Percentiles rank a stretch among this genome's conserved stretches.
phyloP scores from a whole-genome alignment of 2,113 vertebrate genomes.

The Pituophis catenifer region DNA sequence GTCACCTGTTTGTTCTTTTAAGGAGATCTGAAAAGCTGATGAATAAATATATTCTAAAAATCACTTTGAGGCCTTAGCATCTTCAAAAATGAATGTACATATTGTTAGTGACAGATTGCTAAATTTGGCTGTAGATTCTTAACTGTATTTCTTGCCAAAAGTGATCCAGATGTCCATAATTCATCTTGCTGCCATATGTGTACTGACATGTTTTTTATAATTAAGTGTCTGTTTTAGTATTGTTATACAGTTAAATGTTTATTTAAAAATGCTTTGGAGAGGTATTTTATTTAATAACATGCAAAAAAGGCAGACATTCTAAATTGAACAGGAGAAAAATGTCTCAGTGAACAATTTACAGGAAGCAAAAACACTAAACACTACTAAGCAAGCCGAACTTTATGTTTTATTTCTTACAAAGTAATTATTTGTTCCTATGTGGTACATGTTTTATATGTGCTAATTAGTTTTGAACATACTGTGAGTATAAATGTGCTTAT shows the following conservation, averaged over 20 bases:
- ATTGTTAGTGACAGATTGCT: slow-evolving; percentile 82
- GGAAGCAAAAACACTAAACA: slow-evolving; percentile 25
- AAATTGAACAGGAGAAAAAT: slow-evolving; percentile 22
- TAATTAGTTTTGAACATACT: slow-evolving; percentile 17
- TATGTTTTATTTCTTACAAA: slow-evolving; percentile 5
- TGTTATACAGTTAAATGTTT: slow-evolving; percentile 74
- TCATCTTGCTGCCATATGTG: slow-evolving; percentile 81
- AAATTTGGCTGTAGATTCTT: slow-evolving; percentile 77
- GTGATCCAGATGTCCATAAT: slow-evolving; percentile 84
- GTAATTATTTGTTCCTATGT: slow-evolving; percentile 23
- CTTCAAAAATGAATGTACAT: slow-evolving; percentile 77
- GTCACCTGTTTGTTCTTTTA: slow-evolving; percentile 73
- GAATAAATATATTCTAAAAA: slow-evolving; percentile 71
- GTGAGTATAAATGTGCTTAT: not conserved
- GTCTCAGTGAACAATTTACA: slow-evolving; percentile 31
- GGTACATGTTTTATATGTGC: not conserved
- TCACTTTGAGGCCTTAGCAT: slow-evolving; percentile 71
- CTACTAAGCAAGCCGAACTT: not conserved
- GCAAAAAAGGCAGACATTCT: slow-evolving; percentile 38
- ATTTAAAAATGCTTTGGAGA: slow-evolving; percentile 67
- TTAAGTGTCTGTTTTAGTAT: slow-evolving; percentile 78
- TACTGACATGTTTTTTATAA: slow-evolving; percentile 79
- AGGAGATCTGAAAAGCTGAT: slow-evolving; percentile 69
- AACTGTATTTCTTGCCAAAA: slow-evolving; percentile 77
- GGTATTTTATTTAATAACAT: slow-evolving; percentile 61